Evolutionary conservation across 2,888 invertebrate genomes (phyloP), one percentile per base, ranked within the genome.

Genomic region (Euplexia lucipara): DNA sequence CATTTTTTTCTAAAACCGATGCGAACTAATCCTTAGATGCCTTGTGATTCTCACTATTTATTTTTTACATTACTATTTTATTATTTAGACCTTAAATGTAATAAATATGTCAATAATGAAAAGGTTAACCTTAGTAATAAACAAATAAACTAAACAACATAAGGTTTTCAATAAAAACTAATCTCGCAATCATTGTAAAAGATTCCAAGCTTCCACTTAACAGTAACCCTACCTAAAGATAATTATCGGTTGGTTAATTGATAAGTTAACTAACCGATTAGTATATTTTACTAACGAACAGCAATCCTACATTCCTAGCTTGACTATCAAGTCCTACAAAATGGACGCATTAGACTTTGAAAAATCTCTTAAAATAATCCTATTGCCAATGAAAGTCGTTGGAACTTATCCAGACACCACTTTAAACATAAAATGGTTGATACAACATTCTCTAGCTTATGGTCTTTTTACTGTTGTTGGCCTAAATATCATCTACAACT

Each of bases 341-440:
- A 70, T 70, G 61, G 61, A 2, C 5, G 5, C 64, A 3, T 22
- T 56, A 12, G 42, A 66, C 30, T 71, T 69, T 7, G 70, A 76
- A 9, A 48, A 68, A 30, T 26, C 63, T 14, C 58, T 60, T 20
- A 64, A 56, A 41, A 30, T 71, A 0, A 18, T 53, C 10, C 32
- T 67, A 4, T 42, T 14, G 0, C 62, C 70, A 7, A 48, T 71
- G 47, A 69, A 16, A 16, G 2, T 67, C 2, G 52, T 44, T 26
- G 26, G 51, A 9, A 49, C 64, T 0, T 54, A 30, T 10, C 58
- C 57, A 0, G 57, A 52, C 18, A 45, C n/a, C 54, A n/a, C 54
- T 0, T 34, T 41, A 22, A 44, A 48, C n/a, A 14, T 54, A 3
- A 62, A 62, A 41, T 54, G 54, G 48, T 18, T 54, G 6, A 22